Conservation (phyloP, 2,888 invertebrate species). For the Hyalella azteca region DNA sequence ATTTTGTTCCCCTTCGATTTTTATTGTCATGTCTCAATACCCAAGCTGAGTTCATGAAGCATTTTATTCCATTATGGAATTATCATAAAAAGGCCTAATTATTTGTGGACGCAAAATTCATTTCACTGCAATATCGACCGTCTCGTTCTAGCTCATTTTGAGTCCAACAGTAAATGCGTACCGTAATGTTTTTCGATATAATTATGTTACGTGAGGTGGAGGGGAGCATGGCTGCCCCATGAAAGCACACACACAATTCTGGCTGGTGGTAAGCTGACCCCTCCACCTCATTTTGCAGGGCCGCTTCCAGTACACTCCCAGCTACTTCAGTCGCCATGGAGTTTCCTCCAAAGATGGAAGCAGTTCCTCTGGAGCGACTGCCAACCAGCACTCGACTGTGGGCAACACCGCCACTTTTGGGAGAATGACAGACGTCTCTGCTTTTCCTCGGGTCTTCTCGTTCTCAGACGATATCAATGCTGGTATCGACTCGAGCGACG, state of each 20-base stretch:
- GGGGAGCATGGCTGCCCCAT: slow-evolving; percentile 19
- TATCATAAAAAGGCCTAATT: too few relatives aligned
- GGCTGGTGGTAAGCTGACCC: slow-evolving; percentile 10
- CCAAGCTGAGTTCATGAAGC: too few relatives aligned
- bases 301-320: slow-evolving; percentile 22
- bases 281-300: slow-evolving; percentile 35
- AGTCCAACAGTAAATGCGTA: too few relatives aligned
- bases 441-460: slow-evolving; percentile 31
- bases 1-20: too few relatives aligned
- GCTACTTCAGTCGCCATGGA: slow-evolving; percentile 1
- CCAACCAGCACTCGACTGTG: background rate
- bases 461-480: background rate
- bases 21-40: too few relatives aligned
- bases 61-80: too few relatives aligned
- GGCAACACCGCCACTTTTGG: background rate
- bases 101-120: too few relatives aligned
- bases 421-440: background rate
- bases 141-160: too few relatives aligned
- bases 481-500: background rate
- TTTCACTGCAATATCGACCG: too few relatives aligned
- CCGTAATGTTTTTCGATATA: too few relatives aligned
- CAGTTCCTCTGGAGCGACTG: background rate
- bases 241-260: background rate
- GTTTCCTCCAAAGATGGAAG: background rate
- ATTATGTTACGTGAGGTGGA: background rate